Percentiles rank a stretch among this genome's conserved stretches.
Conservation (phyloP, 2,113 vertebrate species). For the Peucedramus taeniatus region DNA sequence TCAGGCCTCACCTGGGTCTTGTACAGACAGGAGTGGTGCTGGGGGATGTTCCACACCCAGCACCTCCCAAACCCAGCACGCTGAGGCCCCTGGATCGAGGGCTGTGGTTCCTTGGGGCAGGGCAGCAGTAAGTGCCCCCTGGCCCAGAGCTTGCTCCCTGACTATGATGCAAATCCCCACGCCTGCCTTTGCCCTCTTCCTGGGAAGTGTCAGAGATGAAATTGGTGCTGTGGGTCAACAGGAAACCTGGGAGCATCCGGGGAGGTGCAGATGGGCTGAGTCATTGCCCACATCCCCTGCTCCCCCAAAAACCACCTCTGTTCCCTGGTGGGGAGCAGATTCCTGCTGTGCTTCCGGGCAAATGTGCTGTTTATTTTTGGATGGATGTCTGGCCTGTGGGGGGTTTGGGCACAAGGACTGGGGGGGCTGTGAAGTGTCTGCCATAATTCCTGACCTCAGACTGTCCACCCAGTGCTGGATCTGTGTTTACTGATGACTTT, state of each 20-base stretch:
- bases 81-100: accelerated
- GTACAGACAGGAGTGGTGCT: accelerated
- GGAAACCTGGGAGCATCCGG: background rate
- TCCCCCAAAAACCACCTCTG: background rate
- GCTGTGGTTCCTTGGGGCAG: background rate
- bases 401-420: accelerated
- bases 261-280: background rate
- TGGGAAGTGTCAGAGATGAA: background rate
- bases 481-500: background rate
- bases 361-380: background rate
- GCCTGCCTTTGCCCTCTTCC: background rate
- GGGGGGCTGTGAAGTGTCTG: background rate
- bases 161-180: accelerated
- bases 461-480: background rate
- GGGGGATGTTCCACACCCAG: background rate
- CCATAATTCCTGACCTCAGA: background rate
- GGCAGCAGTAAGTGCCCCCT: background rate
- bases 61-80: accelerated
- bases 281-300: background rate
- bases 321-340: background rate
- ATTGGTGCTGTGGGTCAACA: background rate
- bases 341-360: background rate
- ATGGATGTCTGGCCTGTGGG: background rate
- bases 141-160: background rate
- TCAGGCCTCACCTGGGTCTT: background rate